phyloP scores from a whole-genome alignment of 2,888 invertebrate species.

The Eurytoma adleriae region DNA sequence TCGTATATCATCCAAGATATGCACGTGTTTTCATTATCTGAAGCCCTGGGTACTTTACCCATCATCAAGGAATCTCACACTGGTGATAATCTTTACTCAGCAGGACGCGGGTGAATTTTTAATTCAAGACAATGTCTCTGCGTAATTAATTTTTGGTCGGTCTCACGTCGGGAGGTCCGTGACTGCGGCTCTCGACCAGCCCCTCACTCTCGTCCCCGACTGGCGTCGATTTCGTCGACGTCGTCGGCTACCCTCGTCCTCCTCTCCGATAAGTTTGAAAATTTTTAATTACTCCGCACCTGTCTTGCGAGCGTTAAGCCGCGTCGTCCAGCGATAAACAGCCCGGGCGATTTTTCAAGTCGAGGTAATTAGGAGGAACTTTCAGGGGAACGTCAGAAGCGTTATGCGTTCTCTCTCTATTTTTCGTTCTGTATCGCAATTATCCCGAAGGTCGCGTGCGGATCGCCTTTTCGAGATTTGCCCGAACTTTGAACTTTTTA shows the following conservation, averaged over 20 bases:
- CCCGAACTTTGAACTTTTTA: conserved; percentile 48
- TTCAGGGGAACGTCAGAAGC: conserved; percentile 23
- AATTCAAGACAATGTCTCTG: conserved; percentile 74
- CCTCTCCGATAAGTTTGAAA: conserved; percentile 60
- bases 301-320: background rate
- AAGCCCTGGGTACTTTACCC: too few species aligned
- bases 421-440: conserved; percentile 40
- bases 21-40: too few species aligned
- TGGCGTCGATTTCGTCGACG: conserved; percentile 37
- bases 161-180: conserved; percentile 65
- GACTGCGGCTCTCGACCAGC: conserved; percentile 48
- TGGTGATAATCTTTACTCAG: too few species aligned
- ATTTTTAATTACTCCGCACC: conserved; percentile 58
- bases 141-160: conserved; percentile 74
- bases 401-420: conserved; percentile 13
- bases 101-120: conserved; percentile 69
- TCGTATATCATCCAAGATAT: too few species aligned
- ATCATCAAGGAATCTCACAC: too few species aligned
- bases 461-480: conserved; percentile 38
- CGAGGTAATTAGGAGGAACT: conserved; percentile 20
- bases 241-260: conserved; percentile 7
- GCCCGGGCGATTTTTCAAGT: conserved; percentile 35
- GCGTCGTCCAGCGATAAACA: conserved; percentile 40
- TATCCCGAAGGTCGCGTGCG: conserved; percentile 1
- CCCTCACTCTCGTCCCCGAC: conserved; percentile 20